Percentiles rank a stretch among this genome's conserved stretches.
Evolutionary conservation across 2,888 invertebrate genomes (phyloP).

Genomic region (Lomographa bimaculata): DNA sequence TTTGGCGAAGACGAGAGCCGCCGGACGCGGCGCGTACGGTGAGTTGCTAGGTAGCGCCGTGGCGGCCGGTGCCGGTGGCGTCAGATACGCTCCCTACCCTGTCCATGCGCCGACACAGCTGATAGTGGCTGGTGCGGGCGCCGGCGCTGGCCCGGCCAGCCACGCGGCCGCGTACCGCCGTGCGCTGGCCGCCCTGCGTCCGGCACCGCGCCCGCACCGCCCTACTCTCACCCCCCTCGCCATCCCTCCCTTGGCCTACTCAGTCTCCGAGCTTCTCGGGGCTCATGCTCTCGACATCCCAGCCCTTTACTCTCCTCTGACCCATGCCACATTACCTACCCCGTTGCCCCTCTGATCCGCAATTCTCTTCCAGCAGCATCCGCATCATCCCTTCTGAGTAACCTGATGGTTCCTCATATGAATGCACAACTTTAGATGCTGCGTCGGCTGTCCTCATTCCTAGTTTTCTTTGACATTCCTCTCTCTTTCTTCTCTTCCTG

Average conservation of each 20-base stretch:
- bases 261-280: constrained; percentile 85
- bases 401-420: constrained; percentile 24
- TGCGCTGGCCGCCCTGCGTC: constrained; percentile 71
- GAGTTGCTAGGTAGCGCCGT: constrained; percentile 94
- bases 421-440: constrained; percentile 47
- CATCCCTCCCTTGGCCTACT: constrained; percentile 73
- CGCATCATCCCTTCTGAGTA: constrained; percentile 71
- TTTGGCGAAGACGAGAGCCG: constrained; percentile 97
- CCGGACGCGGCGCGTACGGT: constrained; percentile 98
- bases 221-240: constrained; percentile 66
- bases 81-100: constrained; percentile 85
- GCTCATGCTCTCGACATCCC: constrained; percentile 88
- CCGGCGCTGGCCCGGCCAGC: constrained; percentile 52
- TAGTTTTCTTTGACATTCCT: constrained; percentile 69
- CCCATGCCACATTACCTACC: constrained; percentile 85
- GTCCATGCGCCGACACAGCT: constrained; percentile 81
- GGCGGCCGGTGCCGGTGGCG: constrained; percentile 82
- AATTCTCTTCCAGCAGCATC: constrained; percentile 77
- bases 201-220: constrained; percentile 65
- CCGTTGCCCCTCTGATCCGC: constrained; percentile 80
- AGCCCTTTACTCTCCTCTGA: constrained; percentile 86
- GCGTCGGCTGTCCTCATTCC: constrained; percentile 58
- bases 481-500: constrained; percentile 48
- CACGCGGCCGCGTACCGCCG: constrained; percentile 70
- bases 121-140: constrained; percentile 66